These are phyloP conservation scores for Drosophila kanekoi DNA, from an alignment of 2,888 invertebrate genomes.

Conservation along the genomic window DNA sequence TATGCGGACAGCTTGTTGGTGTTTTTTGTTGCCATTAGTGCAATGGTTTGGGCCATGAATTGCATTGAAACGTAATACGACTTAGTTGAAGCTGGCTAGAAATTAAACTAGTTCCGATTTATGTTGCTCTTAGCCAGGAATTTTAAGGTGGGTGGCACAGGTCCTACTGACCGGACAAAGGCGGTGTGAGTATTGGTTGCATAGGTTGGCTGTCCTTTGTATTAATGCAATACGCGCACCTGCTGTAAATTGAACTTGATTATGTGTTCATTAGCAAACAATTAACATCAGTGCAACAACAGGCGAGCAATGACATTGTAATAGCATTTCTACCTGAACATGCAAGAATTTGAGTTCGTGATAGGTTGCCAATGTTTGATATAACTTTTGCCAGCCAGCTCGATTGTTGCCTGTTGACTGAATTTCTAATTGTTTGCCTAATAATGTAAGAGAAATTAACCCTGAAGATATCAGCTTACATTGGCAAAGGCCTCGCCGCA, in stretches of 20 bases:
- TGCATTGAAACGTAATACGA: slow-evolving; percentile 53
- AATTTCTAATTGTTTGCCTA: neutral
- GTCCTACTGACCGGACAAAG: slow-evolving; percentile 7
- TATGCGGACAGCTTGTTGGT: slow-evolving; percentile 27
- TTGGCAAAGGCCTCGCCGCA: neutral
- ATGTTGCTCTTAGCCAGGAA: slow-evolving; percentile 1
- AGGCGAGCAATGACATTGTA: slow-evolving; percentile 16
- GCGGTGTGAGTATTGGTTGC: slow-evolving; percentile 1
- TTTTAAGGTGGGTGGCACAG: slow-evolving; percentile 20
- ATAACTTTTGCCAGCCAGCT: slow-evolving; percentile 5
- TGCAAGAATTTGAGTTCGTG: slow-evolving; percentile 1
- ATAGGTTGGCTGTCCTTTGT: slow-evolving; percentile 38
- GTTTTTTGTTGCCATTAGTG: slow-evolving; percentile 4
- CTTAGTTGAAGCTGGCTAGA: slow-evolving; percentile 57
- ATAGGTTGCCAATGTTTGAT: slow-evolving; percentile 1
- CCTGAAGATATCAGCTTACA: neutral
- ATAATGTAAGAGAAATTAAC: neutral
- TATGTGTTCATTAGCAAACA: slow-evolving; percentile 73
- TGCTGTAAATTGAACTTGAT: slow-evolving; percentile 67
- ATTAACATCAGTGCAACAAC: slow-evolving; percentile 49
- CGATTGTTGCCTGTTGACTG: neutral
- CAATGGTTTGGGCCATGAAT: slow-evolving; percentile 30
- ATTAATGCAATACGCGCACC: slow-evolving; percentile 63
- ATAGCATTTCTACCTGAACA: neutral
- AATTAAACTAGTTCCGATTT: slow-evolving; percentile 69